Evolutionary conservation across 2,888 invertebrate species (phyloP), one percentile per base, ranked within the genome.

Genomic region (Drosophila picticornis): DNA sequence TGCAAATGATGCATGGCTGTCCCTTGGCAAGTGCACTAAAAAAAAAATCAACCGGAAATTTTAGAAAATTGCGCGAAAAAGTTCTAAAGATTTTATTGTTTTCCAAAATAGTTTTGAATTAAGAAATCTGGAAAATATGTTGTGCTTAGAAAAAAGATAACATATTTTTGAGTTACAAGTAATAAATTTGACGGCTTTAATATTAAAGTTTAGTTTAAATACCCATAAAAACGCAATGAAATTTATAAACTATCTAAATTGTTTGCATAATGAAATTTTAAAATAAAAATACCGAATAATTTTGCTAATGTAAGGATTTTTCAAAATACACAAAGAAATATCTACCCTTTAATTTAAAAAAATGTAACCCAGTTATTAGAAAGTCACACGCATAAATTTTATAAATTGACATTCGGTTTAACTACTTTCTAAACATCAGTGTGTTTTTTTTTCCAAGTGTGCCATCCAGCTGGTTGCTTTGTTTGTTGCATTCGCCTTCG

Each of bases 1-100:
- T 81, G 81, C 81, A 81, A 81, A 81, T 81, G 81, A 76, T 75
- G 80, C 75, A 77, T 72, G 70, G 68, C 69, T 78, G 67, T 65
- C 60, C 67, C 69, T 62, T 65, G 67, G 72, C 75, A 62, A 46
- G 9, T 9, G 9, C 46, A 46, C 27, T 46, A 7, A 7, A 16
- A 46, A 46, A 22, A 46, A 46, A 7, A 22, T 9, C 1, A 9
- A 16, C 4, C 4, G 7, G 11, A 22, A 43, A 5, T 43, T 43
- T 22, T 11, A 2, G 22, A 43, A 22, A 22, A 43, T 11, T 43
- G 11, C 11, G 1, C 7, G 0, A 6, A 22, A 22, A 22, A 4
- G 4, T 19, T 10, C 4, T 4, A 10, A n/a, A 19, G 38, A 19
- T 38, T 38, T 38, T 19, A 9, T 9, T 38, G 4, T 7, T 38